A percentile compares a stretch with the other conserved stretches of the same genome.
Evolutionary conservation across 2,797 vertebrate species (phyloP).

Genomic region (Macropus fuliginosus): DNA sequence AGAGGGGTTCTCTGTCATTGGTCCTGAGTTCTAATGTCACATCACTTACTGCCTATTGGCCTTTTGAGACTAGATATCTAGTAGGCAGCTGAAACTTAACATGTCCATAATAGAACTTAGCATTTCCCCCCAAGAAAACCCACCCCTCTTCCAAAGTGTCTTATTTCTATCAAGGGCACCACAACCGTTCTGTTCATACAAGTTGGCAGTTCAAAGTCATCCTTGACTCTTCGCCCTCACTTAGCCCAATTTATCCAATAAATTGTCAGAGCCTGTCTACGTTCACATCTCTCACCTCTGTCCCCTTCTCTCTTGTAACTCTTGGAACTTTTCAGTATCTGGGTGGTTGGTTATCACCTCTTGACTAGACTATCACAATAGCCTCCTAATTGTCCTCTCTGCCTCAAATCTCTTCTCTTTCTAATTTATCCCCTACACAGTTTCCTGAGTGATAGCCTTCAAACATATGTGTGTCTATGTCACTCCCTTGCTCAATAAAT

Average conservation of each 20-base stretch:
- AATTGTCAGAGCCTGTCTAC: not conserved
- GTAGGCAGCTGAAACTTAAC: not conserved
- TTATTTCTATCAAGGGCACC: not conserved
- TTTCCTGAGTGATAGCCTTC: not conserved
- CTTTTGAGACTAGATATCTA: not conserved
- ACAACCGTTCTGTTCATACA: not conserved
- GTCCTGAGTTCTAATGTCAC: not conserved
- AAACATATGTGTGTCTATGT: not conserved
- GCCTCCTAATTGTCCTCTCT: not conserved
- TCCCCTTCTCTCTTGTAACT: not conserved
- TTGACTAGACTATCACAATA: not conserved
- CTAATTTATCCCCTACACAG: not conserved
- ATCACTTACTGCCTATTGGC: not conserved
- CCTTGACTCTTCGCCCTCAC: not conserved
- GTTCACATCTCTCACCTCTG: not conserved
- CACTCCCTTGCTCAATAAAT: not conserved
- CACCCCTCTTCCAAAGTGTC: not conserved
- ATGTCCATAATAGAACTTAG: not conserved
- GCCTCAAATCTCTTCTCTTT: not conserved
- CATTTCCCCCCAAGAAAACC: not conserved
- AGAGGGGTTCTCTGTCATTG: not conserved
- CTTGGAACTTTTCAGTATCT: too few relatives aligned
- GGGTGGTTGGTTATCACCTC: not conserved
- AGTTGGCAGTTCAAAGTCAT: not conserved
- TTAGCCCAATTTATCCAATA: not conserved